These are phyloP conservation scores for Nestor notabilis DNA, from an alignment of 2,113 vertebrate genomes.

Conservation along the genomic window DNA sequence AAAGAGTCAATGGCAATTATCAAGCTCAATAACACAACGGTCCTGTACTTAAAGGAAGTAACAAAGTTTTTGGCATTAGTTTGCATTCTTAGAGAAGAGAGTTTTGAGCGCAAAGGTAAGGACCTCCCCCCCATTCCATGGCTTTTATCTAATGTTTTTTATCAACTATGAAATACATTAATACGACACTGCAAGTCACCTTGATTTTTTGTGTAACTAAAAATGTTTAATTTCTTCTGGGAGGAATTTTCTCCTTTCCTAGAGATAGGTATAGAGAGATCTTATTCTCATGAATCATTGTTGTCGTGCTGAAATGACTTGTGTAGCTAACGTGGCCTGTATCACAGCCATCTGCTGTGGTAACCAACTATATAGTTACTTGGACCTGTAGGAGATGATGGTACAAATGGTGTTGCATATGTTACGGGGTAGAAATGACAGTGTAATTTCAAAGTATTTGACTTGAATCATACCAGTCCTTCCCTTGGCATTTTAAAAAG, in stretches of 20 bases:
- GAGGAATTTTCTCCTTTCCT: neutral
- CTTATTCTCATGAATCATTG: neutral
- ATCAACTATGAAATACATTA: neutral
- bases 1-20: slow-evolving; percentile 99
- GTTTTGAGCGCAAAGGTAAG: slow-evolving; percentile 98
- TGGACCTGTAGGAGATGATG: neutral
- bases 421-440: neutral
- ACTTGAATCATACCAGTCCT: neutral
- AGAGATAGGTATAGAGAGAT: neutral
- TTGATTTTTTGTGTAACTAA: neutral
- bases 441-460: neutral
- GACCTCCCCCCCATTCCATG: neutral
- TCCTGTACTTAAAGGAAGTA: slow-evolving; percentile 99
- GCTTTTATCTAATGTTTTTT: neutral
- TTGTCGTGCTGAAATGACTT: neutral
- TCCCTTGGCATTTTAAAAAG: neutral
- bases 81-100: slow-evolving; percentile 98
- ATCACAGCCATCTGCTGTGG: neutral
- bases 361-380: neutral
- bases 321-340: neutral
- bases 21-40: slow-evolving; percentile 99
- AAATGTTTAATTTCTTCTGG: neutral
- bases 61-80: slow-evolving; percentile 98
- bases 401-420: neutral
- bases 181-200: neutral